Conservation (phyloP, 1,140 invertebrate genomes). For the Zaprionus inermis region DNA sequence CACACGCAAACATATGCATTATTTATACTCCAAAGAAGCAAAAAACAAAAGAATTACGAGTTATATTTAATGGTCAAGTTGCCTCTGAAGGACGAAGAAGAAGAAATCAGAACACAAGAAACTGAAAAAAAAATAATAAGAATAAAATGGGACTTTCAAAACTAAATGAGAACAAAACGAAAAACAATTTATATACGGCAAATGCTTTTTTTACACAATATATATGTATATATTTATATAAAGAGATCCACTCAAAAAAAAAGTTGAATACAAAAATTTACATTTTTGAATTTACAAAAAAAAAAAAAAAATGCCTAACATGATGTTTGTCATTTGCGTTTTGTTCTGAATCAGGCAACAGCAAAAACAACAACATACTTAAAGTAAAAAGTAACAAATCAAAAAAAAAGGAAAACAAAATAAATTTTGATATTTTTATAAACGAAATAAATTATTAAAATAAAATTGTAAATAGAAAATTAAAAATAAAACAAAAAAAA, state of each 20-base stretch:
- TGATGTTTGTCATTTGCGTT: constrained; percentile 61
- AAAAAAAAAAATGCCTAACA: constrained; percentile 48
- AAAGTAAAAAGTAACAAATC: constrained; percentile 18
- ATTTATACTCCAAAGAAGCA: constrained; percentile 82
- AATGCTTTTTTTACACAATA: constrained; percentile 71
- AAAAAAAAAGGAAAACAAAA: constrained; percentile 30
- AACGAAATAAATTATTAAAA: constrained; percentile 52
- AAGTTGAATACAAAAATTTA: constrained; percentile 26
- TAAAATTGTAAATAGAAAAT: constrained; percentile 67
- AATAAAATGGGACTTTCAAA: constrained; percentile 25
- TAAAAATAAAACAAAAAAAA: constrained; percentile 11
- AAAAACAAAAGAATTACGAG: constrained; percentile 67
- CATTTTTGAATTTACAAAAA: constrained; percentile 47
- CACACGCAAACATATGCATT: constrained; percentile 50
- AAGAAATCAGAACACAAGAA: constrained; percentile 48
- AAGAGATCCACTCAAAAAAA: constrained; percentile 42
- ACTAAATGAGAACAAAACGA: constrained; percentile 14
- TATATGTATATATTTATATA: constrained; percentile 77
- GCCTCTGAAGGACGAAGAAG: constrained; percentile 60
- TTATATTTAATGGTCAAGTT: constrained; percentile 70
- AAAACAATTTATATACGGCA: constrained; percentile 55
- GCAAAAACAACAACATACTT: constrained; percentile 23
- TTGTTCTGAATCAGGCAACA: constrained; percentile 48
- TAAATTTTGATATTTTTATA: constrained; percentile 69
- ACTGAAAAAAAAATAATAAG: constrained; percentile 19